Base-by-base conservation (phyloP, 2,797 vertebrate species). In the Echeneis naucrates region DNA sequence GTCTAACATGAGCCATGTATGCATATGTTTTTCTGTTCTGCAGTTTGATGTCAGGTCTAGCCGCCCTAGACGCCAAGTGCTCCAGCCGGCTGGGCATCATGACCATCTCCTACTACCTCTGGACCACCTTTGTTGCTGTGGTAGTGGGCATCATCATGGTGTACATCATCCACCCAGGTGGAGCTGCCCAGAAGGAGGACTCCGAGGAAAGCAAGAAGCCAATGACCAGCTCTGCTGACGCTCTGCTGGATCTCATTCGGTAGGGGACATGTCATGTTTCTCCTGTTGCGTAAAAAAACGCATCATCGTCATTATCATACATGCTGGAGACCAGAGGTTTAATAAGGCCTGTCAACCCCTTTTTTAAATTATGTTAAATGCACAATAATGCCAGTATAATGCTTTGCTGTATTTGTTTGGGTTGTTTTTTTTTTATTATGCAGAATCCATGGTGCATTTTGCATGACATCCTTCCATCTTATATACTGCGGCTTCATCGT, bases 91-190 rank as follows among this genome's bases (percentile, higher is more conserved):
- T 99, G 92, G 98, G 98, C 60, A 95, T 99, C 88, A 97, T 99
- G 91, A 99, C 98, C 0, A 93, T 99, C 87, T 98, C 98, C 1
- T 99, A 99, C 91, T 99, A 99, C 91, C 93, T 99, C 75, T 99
- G 98, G 98, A 99, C 98, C 82, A 99, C 98, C 13, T 99, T 99
- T 44, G 94, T 99, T 67, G 98, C 98, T 0, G 98, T 99, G 63
- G 87, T 99, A 10, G 97, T 99, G 90, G 98, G 98, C 63, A 99
- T 99, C 72, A 77, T 98, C 92, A 97, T 99, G 97, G 98, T 99
- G 4, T 97, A 96, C 88, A 94, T 97, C 87, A 99, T 99, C 90
- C 98, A 99, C 80, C 98, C 98, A 0, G 98, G 98, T 0, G 96
- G 97, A 11, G 97, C 96, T 0, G 98, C 98, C 26, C 97, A 98